Conservation (phyloP, 1,140 invertebrate species). For the Meloidogyne hapla region DNA sequence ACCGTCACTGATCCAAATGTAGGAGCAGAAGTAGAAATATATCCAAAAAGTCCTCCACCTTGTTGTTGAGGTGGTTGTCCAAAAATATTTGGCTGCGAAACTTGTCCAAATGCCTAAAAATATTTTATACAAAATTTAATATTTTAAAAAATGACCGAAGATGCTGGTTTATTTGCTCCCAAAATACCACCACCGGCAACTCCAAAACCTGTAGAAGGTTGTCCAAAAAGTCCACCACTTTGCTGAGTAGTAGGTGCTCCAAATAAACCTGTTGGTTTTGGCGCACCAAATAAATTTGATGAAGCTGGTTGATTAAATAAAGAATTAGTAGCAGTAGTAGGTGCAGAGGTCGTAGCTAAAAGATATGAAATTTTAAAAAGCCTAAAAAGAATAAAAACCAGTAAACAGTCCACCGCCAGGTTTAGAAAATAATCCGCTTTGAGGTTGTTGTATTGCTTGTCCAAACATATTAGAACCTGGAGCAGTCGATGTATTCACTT, state of each 20-base stretch:
- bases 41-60: constrained; percentile 9
- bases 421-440: constrained; percentile 19
- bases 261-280: constrained; percentile 16
- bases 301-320: constrained; percentile 9
- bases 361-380: neutral
- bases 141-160: neutral
- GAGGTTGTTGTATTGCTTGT: constrained; percentile 10
- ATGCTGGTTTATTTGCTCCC: constrained; percentile 5
- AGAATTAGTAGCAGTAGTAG: neutral
- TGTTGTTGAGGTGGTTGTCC: constrained; percentile 1
- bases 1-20: constrained; percentile 19
- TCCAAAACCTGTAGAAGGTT: neutral
- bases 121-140: neutral
- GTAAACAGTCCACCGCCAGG: constrained; percentile 11
- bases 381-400: constrained; percentile 10
- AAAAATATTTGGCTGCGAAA: constrained; percentile 22
- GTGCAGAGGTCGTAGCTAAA: neutral
- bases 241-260: neutral
- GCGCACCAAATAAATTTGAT: constrained; percentile 8
- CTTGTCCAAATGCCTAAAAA: constrained; percentile 25
- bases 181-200: constrained; percentile 1
- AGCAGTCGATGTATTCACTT: neutral
- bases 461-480: constrained; percentile 18
- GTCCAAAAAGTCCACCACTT: neutral
- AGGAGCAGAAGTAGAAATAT: neutral